Percentiles rank a stretch among this genome's conserved stretches.
Conservation (phyloP, 2,797 vertebrate species). For the Epinephelus coioides region DNA sequence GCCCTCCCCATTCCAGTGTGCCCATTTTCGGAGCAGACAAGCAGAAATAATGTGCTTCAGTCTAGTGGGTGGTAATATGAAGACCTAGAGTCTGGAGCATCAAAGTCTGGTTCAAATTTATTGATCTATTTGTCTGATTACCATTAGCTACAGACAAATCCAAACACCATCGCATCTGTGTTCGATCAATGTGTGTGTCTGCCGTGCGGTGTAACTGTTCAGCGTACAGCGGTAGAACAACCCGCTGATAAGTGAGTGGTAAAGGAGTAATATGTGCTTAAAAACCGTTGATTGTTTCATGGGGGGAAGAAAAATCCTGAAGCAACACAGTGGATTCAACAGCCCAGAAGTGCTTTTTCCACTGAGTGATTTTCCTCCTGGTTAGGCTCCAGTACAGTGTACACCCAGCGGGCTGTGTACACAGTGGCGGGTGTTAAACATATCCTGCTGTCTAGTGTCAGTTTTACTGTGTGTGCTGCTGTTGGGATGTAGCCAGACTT, state of each 20-base stretch:
- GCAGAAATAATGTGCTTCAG: conserved; percentile 73
- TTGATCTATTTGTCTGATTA: conserved; percentile 80
- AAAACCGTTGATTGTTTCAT: conserved; percentile 72
- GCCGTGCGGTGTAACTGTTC: conserved; percentile 37
- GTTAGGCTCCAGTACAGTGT: conserved; percentile 67
- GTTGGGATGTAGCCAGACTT: conserved; percentile 71
- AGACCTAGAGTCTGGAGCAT: conserved; percentile 77
- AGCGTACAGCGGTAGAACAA: conserved; percentile 23
- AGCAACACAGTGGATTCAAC: conserved; percentile 58
- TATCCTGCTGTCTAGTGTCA: conserved; percentile 76
- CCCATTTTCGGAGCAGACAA: conserved; percentile 59
- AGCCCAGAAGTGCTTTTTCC: conserved; percentile 67
- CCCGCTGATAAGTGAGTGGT: conserved; percentile 66
- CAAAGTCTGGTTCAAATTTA: conserved; percentile 78
- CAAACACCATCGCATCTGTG: conserved; percentile 65
- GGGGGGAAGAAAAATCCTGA: conserved; percentile 41
- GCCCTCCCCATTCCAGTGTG: conserved; percentile 60
- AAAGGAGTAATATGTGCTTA: conserved; percentile 58
- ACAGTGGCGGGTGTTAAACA: conserved; percentile 80
- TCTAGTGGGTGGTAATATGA: conserved; percentile 75
- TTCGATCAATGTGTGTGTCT: conserved; percentile 59
- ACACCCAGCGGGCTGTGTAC: conserved; percentile 71
- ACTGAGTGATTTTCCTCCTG: conserved; percentile 75
- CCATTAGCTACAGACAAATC: conserved; percentile 80
- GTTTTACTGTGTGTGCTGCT: conserved; percentile 71